Base-by-base conservation (phyloP, 2,888 invertebrate species). In the Bombyx huttoni region DNA sequence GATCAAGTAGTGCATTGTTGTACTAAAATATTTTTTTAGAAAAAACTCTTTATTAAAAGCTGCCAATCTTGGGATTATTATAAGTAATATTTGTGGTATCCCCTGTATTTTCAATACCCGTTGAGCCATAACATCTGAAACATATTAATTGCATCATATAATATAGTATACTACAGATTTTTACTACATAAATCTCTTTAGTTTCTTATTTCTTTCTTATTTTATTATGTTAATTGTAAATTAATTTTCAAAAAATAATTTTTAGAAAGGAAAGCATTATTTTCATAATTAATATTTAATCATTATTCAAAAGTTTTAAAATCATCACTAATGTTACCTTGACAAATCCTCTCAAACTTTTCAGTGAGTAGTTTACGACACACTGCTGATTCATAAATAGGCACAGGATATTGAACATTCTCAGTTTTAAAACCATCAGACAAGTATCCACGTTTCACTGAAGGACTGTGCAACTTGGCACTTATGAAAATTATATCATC, bases 41-140 rank as follows among this genome's bases (percentile, higher is more conserved):
- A 98, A 98, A 53, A 91, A 90, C 7, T 93, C 92, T 55, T 93
- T 94, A 73, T 97, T 94, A 68, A 98, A 98, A n/a, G 98, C 97
- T 7, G 98, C 98, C 51, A 98, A 82, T 59, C 98, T 91, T 0
- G 99, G 99, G 55, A 99, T 88, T 49, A 99, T 91, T 46, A 93
- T 92, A 53, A 98, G 90, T 12, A 99, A 80, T 0, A 95, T 93
- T 70, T 96, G 95, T 62, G 98, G 98, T 24, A 98, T 95, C 73
- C 95, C 93, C 7, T 91, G 87, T 51, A 93, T 94, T 63, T 94
- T 92, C 0, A 94, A 92, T 51, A 90, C 80, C 54, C 94, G 91
- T 67, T 97, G 96, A 47, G 92, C 91, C 81, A 98, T 90, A 3
- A 97, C 94, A 81, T 94, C 92, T 70, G 87, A 68, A 83, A 84